Base-by-base conservation (phyloP, 35 echinoderm and acorn worm genomes). In the Acanthaster planci region DNA sequence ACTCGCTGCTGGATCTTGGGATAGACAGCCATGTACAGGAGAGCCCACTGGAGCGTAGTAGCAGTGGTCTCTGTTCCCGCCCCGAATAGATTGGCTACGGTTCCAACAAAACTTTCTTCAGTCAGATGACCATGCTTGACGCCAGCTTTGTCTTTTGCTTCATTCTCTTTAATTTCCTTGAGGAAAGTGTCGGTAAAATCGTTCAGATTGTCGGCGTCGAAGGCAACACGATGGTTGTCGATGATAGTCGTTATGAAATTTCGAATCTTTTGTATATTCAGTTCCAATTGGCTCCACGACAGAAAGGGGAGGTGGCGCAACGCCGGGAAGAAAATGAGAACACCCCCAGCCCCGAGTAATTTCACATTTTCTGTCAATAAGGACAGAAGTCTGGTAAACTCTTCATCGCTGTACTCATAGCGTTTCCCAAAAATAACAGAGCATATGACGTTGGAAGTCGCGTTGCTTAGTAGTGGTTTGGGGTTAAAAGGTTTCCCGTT, bases 391-490 rank as follows among this genome's bases (percentile, higher is more conserved):
- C 82, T 19, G 35, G 85, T 37, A 55, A 94, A 94, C 81, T 82
- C 80, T 16, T 59, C 39, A 54, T 94, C 87, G 7, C 39, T 26
- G 51, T 94, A 90, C 37, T 89, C 77, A 47, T 53, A 94, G 54
- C 87, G 37, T 21, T 90, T 54, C 2, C 92, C 87, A 51, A 94
- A 86, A 38, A 55, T 85, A 52, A 89, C 76, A 12, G 87, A 83
- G 30, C 92, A 94, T 5, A 94, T 87, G 32, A 94, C 56, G 36
- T 94, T 94, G 35, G 87, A 89, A 0, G 85, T 82, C 29, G 86
- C 92, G 64, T 93, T 89, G 42, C 82, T 84, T 0, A 93, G 23
- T 2, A 84, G 12, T 18, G 21, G 8, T 18, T 2, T 19, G 3
- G 92, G 92, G 58, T 93, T 42, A 38, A 93, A 93, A 4, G 53